These are phyloP conservation scores for Glaucidium brasilianum DNA, from an alignment of 2,113 vertebrate species.

Conservation along the genomic window DNA sequence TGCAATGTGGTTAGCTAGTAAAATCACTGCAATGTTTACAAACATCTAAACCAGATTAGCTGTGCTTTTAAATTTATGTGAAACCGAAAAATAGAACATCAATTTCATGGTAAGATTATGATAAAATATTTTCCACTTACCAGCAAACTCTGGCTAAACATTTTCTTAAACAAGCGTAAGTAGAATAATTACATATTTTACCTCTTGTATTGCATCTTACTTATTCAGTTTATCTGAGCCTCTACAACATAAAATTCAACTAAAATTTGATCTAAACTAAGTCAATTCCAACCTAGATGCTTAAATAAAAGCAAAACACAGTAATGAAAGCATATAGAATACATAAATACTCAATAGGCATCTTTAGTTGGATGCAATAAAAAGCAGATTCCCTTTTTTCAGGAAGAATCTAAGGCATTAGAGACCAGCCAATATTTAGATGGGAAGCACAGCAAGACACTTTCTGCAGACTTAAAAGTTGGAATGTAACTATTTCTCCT, in stretches of 20 bases:
- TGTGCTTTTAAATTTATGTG: not conserved
- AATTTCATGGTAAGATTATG: not conserved
- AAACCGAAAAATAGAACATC: not conserved
- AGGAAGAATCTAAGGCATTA: not conserved
- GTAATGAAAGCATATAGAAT: rapidly evolving
- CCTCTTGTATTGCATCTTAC: not conserved
- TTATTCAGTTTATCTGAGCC: not conserved
- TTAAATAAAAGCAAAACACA: not conserved
- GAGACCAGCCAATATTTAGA: not conserved
- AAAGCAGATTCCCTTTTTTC: not conserved
- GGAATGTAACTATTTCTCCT: not conserved
- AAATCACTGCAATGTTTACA: not conserved
- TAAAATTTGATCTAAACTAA: not conserved
- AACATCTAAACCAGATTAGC: not conserved
- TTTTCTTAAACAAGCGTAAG: not conserved
- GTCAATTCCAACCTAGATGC: not conserved
- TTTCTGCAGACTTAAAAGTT: not conserved
- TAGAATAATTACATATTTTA: not conserved
- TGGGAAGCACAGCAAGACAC: not conserved
- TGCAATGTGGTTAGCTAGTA: not conserved
- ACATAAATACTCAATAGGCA: not conserved
- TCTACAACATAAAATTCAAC: not conserved
- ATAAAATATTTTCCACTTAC: not conserved
- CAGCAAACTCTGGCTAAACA: not conserved
- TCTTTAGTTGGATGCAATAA: not conserved